Evolutionary conservation across 2,797 vertebrate species (phyloP).

Genomic region (Oryzias sinensis): DNA sequence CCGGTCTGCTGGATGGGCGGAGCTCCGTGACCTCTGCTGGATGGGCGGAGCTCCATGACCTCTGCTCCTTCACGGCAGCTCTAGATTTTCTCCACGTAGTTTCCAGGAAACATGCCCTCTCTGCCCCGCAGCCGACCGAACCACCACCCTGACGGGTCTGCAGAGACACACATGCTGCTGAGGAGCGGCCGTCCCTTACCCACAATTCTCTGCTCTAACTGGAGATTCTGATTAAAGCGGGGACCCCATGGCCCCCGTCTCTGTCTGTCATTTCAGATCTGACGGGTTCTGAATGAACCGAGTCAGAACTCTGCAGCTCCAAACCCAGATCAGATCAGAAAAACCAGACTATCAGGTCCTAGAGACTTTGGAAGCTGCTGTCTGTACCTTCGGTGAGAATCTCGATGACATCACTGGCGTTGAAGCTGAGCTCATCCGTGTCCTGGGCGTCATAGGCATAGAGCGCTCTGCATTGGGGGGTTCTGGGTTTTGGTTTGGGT

Average conservation of each 20-base stretch:
- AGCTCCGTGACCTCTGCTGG: no score
- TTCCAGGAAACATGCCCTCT: constrained; percentile 86
- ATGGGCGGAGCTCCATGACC: not conserved
- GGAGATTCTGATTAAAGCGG: no score
- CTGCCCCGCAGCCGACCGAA: constrained; percentile 77
- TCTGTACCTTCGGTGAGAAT: constrained; percentile 78
- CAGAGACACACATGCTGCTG: not conserved
- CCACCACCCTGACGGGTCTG: constrained; percentile 87
- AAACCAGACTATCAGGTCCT: no score
- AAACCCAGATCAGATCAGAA: no score
- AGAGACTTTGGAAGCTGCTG: not conserved
- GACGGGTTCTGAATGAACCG: no score
- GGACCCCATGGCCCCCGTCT: no score
- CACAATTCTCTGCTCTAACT: no score
- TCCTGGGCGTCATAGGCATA: constrained; percentile 87
- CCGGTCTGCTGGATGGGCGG: no score
- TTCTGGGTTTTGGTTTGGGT: constrained; percentile 75
- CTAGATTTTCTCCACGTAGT: constrained; percentile 86
- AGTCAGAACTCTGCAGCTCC: no score
- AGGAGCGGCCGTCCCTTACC: no score
- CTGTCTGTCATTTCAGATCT: no score
- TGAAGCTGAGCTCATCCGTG: constrained; percentile 87
- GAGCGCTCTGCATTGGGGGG: constrained; percentile 78
- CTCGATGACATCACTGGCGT: constrained; percentile 78
- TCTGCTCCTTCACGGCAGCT: not conserved